Percentiles rank a stretch among this genome's conserved stretches.
These are phyloP conservation scores for Pristionchus maxplancki DNA, from an alignment of 2,888 invertebrate species.

Conservation along the genomic window DNA sequence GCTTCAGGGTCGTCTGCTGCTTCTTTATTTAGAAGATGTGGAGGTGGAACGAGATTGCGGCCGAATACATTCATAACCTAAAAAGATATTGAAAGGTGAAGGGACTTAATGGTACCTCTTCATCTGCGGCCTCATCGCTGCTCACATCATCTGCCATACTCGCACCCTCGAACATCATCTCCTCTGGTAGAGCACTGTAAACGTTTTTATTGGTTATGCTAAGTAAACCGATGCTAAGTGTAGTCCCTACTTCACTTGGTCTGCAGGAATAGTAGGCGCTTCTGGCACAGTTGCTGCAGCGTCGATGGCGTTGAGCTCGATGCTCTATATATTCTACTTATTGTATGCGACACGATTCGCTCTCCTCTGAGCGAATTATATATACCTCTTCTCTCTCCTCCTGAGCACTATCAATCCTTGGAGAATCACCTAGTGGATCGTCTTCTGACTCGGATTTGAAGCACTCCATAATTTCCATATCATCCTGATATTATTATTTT, in stretches of 20 bases:
- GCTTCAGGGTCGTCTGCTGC: not conserved
- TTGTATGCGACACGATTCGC: no score
- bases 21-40: not conserved
- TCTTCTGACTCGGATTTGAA: constrained; percentile 33
- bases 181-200: not conserved
- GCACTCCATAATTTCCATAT: constrained; percentile 4
- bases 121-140: not conserved
- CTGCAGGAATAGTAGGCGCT: not conserved
- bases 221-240: not conserved
- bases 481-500: no score
- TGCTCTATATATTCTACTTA: not conserved
- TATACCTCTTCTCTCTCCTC: constrained; percentile 16
- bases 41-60: not conserved
- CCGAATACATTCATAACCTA: constrained; percentile 26
- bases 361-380: no score
- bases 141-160: constrained; percentile 10
- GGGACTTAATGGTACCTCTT: not conserved
- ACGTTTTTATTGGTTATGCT: not conserved
- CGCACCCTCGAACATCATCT: not conserved
- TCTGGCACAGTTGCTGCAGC: not conserved
- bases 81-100: no score
- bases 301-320: not conserved
- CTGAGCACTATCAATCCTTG: not conserved
- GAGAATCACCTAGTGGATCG: not conserved
- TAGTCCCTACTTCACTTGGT: not conserved